phyloP scores from a whole-genome alignment of 1,140 invertebrate genomes.

The Atopsyche davidsoni region DNA sequence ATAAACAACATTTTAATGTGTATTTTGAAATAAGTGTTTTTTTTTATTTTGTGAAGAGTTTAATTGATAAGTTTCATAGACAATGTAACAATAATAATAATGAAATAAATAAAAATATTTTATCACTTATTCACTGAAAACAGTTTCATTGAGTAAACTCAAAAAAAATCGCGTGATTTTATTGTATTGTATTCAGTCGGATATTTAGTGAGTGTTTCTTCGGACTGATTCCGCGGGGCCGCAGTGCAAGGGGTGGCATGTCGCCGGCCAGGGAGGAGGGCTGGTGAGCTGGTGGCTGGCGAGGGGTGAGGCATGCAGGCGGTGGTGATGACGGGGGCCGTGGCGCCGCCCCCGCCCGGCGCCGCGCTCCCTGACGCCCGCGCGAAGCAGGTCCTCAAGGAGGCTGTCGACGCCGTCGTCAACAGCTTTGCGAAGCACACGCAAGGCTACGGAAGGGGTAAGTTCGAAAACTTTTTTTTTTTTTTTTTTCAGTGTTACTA shows the following conservation, averaged over 20 bases:
- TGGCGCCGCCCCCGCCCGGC: slow-evolving; percentile 23
- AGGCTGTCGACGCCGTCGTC: slow-evolving; percentile 71
- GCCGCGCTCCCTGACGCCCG: slow-evolving; percentile 52
- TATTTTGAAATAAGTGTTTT: not conserved
- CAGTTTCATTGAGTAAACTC: no score
- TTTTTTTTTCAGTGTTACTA: not conserved
- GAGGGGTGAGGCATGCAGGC: slow-evolving; percentile 9
- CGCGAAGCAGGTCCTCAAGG: slow-evolving; percentile 65
- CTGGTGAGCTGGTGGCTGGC: slow-evolving; percentile 12
- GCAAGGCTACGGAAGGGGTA: slow-evolving; percentile 70
- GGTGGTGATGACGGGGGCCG: not conserved
- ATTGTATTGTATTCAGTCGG: not conserved
- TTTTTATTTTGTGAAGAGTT: not conserved
- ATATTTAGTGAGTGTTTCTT: not conserved
- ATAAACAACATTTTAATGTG: no score
- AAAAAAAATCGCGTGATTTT: not conserved
- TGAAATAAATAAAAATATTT: not conserved
- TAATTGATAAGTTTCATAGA: no score
- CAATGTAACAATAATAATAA: no score
- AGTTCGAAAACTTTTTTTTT: slow-evolving; percentile 31
- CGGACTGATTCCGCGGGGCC: not conserved
- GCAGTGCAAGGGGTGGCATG: slow-evolving; percentile 1
- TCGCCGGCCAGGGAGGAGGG: not conserved
- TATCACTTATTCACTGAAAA: not conserved
- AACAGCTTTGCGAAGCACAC: slow-evolving; percentile 75